Evolutionary conservation across 53 echinoderm and acorn worm genomes (phyloP).

Genomic region (Crossaster papposus): DNA sequence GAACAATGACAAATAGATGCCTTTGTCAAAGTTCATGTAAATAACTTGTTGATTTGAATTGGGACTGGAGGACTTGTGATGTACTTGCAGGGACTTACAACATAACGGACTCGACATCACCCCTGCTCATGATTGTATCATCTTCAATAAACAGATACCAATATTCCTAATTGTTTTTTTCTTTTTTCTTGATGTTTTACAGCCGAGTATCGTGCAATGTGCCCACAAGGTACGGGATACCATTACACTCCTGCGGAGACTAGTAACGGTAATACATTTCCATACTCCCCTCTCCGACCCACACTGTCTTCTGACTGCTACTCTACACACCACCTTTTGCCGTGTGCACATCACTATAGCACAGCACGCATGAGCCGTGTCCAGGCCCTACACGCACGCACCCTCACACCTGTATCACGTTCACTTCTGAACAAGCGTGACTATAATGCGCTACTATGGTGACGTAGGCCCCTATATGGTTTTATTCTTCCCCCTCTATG

Average conservation of each 20-base stretch:
- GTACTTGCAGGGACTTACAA: no score
- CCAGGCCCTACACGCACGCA: constrained; percentile 11
- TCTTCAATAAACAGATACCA: neutral
- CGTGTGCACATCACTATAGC: constrained; percentile 35
- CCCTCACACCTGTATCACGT: constrained; percentile 24
- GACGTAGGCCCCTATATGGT: neutral
- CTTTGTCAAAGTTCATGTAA: no score
- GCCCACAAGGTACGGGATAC: constrained; percentile 97
- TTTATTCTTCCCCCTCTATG: neutral
- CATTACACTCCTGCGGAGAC: constrained; percentile 72
- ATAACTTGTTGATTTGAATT: no score
- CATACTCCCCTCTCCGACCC: constrained; percentile 48
- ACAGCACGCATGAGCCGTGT: constrained; percentile 55
- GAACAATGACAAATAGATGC: no score
- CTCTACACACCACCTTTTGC: constrained; percentile 50
- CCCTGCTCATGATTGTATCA: neutral
- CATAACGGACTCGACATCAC: no score
- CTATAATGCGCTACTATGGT: constrained; percentile 2
- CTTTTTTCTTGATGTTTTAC: constrained; percentile 15
- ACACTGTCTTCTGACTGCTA: constrained; percentile 38
- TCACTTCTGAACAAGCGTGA: constrained; percentile 24
- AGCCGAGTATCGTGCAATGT: constrained; percentile 94
- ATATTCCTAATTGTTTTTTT: neutral
- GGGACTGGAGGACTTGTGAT: no score
- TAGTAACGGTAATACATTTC: constrained; percentile 71